Evolutionary conservation across 2,888 invertebrate species (phyloP), one percentile per base, ranked within the genome.

Genomic region (Cataglyphis cursor): DNA sequence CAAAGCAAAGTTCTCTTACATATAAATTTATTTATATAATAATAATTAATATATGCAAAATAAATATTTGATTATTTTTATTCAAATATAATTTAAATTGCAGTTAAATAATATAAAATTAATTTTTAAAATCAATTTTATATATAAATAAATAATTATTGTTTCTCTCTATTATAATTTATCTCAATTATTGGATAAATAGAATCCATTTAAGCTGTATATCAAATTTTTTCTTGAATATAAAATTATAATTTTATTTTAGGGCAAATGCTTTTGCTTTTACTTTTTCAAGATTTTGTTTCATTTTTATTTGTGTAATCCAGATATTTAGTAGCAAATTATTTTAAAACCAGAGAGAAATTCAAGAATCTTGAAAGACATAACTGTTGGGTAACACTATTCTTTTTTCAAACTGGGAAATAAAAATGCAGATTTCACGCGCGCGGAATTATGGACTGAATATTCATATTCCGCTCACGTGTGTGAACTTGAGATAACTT

Each of bases 401-500:
- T 1, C 5, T 21, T 31, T 21, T n/a, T 65, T 57, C 10, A 41
- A 76, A 62, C n/a, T 76, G 57, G 12, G n/a, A 12, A 15, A 48
- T 59, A 59, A 61, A 65, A 70, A 48, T 31, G 28, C 66, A 28
- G 28, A 65, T 68, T n/a, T 21, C 18, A 35, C 44, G 21, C 41
- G 41, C 28, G 59, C 44, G 12, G 57, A 80, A 70, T 61, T 70
- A 35, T n/a, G 78, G 18, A 35, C 0, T 35, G 24, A 78, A 68
- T 59, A 68, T 78, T 48, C 59, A 70, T 80, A 80, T 70, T 59
- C 21, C 35, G 21, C 1, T 2, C 70, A 59, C 44, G 59, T 35
- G 31, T 61, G 59, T 48, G 35, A 44, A 48, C 68, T 80, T 70
- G 70, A 70, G 78, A 68, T 80, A 70, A 80, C 78, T 80, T 70